Conservation (phyloP, 2,113 vertebrate genomes). For the Sinocyclocheilus rhinocerous region DNA sequence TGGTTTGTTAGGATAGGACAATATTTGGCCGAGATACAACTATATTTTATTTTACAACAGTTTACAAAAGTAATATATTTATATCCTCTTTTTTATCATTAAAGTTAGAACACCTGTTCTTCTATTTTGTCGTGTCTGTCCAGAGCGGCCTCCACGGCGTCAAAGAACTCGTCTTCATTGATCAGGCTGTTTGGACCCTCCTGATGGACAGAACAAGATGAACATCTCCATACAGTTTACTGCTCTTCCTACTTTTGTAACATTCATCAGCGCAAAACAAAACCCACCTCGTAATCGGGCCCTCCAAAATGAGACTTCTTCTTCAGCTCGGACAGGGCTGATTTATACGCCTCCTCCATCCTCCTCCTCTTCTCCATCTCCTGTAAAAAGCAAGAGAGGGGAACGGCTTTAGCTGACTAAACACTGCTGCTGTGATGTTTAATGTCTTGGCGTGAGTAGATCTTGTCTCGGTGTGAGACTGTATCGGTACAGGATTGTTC, state of each 20-base stretch:
- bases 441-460: background rate
- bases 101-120: conserved; percentile 84
- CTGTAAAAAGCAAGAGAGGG: conserved; percentile 67
- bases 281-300: conserved; percentile 92
- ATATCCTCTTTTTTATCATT: too few relatives aligned
- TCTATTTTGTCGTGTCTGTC: conserved; percentile 99
- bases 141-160: conserved; percentile 96
- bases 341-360: conserved; percentile 91
- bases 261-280: background rate
- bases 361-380: conserved; percentile 90
- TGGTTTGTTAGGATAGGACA: too few relatives aligned
- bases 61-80: background rate
- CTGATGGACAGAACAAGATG: conserved; percentile 67
- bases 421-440: background rate
- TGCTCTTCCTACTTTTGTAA: background rate
- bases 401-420: background rate
- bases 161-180: conserved; percentile 99
- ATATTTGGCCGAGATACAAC: too few relatives aligned
- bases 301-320: conserved; percentile 98
- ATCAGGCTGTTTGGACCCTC: conserved; percentile 98
- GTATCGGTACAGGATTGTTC: background rate
- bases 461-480: background rate
- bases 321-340: conserved; percentile 89
- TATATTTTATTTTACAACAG: too few relatives aligned
- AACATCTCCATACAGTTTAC: background rate